Evolutionary conservation across 2,797 vertebrate species (phyloP).

Genomic region (Diceros bicornis): DNA sequence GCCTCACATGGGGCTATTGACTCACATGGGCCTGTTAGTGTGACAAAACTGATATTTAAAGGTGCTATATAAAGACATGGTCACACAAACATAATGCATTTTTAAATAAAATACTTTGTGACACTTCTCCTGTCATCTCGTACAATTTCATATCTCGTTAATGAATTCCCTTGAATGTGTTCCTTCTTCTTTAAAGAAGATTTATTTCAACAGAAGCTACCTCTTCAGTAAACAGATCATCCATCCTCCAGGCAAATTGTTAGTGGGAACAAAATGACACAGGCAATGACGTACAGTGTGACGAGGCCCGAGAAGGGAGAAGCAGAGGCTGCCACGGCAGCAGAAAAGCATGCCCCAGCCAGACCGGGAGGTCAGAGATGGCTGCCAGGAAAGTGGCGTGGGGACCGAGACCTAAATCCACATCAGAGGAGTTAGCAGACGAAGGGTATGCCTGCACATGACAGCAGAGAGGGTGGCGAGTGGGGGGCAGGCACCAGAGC

Average conservation of each 20-base stretch:
- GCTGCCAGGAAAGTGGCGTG: background rate
- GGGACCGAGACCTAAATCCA: background rate
- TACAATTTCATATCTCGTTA: background rate
- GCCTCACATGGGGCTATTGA: background rate
- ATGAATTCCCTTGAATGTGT: background rate
- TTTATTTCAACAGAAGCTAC: background rate
- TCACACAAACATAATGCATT: background rate
- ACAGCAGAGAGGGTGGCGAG: background rate
- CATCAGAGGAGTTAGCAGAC: background rate
- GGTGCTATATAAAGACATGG: background rate
- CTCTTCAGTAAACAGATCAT: background rate
- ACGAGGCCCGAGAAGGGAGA: too few relatives aligned
- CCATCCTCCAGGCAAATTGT: background rate
- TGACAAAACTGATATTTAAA: constrained; percentile 40
- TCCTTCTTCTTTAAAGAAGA: background rate
- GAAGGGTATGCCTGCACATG: rapidly evolving
- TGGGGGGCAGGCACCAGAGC: too few relatives aligned
- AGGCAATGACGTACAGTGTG: rapidly evolving
- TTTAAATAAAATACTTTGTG: background rate
- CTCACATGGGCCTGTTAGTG: background rate
- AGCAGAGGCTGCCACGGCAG: background rate
- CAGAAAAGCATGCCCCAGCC: background rate
- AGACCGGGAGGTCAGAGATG: background rate
- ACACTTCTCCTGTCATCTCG: background rate
- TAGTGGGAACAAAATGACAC: background rate